Percentiles rank a stretch among this genome's conserved stretches.
phyloP scores from a whole-genome alignment of 2,797 vertebrate species.

The Pachyuromys duprasi region DNA sequence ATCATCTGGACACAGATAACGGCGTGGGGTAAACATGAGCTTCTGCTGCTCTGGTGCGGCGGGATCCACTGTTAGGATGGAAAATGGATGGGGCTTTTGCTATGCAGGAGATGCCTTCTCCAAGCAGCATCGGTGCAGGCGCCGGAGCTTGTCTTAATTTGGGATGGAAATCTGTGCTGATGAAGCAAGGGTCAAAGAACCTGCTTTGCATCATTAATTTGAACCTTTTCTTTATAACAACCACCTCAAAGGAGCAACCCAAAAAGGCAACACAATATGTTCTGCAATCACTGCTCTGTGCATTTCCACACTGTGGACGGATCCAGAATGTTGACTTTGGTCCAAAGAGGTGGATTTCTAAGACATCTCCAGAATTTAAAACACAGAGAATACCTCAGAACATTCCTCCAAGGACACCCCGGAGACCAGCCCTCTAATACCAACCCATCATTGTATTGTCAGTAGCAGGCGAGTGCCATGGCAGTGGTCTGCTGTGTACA shows the following conservation, averaged over 20 bases:
- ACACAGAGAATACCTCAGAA: neutral
- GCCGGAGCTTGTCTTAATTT: neutral
- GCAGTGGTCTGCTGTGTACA: neutral
- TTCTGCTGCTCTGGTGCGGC: neutral
- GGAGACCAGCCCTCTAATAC: neutral
- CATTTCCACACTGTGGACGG: neutral
- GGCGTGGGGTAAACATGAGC: slow-evolving; percentile 44
- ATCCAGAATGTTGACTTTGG: neutral
- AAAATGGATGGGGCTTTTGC: slow-evolving; percentile 6
- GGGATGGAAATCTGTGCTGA: neutral
- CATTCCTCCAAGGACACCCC: neutral
- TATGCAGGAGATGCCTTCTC: neutral
- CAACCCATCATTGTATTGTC: neutral
- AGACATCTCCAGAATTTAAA: neutral
- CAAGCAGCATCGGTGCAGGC: neutral
- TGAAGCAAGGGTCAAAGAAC: slow-evolving; percentile 42
- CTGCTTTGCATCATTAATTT: slow-evolving; percentile 22
- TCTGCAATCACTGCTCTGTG: neutral
- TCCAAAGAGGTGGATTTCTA: neutral
- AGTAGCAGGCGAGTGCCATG: neutral
- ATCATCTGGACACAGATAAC: slow-evolving; percentile 25
- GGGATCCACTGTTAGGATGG: slow-evolving; percentile 1
- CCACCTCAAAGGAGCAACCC: neutral
- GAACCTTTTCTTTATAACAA: slow-evolving; percentile 41
- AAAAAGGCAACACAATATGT: neutral